These are phyloP conservation scores for Metridium senile DNA, from an alignment of 92 coral and sea anemone species.

Conservation along the genomic window DNA sequence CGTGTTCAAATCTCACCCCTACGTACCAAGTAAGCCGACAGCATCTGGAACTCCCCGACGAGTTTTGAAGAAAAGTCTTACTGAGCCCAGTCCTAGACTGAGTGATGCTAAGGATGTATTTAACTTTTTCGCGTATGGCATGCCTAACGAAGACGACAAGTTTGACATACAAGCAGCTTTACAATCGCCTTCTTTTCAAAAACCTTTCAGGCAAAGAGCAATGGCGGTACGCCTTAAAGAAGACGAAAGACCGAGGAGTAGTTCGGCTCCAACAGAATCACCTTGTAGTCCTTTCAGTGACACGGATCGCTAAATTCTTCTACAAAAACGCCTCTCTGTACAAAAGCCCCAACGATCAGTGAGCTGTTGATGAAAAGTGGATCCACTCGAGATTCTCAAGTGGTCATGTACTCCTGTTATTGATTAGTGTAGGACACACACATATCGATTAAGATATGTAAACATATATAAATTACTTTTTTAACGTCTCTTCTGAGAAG, in stretches of 20 bases:
- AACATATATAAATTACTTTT: too few relatives aligned
- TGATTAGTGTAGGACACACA: too few relatives aligned
- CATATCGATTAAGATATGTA: too few relatives aligned
- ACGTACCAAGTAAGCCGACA: neutral
- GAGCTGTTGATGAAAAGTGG: too few relatives aligned
- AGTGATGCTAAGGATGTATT: neutral
- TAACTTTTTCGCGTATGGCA: neutral
- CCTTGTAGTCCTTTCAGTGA: neutral
- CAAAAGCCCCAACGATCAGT: too few relatives aligned
- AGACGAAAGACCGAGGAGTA: constrained; percentile 54
- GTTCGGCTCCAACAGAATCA: constrained; percentile 49
- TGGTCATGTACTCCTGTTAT: too few relatives aligned
- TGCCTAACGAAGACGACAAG: neutral
- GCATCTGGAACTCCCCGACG: neutral
- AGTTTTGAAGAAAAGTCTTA: constrained; percentile 1
- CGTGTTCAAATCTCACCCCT: neutral
- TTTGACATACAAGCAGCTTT: constrained; percentile 50
- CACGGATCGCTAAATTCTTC: neutral
- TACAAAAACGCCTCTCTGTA: too few relatives aligned
- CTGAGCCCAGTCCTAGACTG: neutral
- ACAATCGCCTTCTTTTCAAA: constrained; percentile 52
- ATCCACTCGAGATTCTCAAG: too few relatives aligned
- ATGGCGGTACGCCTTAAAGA: constrained; percentile 40
- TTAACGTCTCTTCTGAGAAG: too few relatives aligned
- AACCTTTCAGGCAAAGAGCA: constrained; percentile 64